Conservation (phyloP, 2,113 vertebrate species). For the Eretmochelys imbricata region DNA sequence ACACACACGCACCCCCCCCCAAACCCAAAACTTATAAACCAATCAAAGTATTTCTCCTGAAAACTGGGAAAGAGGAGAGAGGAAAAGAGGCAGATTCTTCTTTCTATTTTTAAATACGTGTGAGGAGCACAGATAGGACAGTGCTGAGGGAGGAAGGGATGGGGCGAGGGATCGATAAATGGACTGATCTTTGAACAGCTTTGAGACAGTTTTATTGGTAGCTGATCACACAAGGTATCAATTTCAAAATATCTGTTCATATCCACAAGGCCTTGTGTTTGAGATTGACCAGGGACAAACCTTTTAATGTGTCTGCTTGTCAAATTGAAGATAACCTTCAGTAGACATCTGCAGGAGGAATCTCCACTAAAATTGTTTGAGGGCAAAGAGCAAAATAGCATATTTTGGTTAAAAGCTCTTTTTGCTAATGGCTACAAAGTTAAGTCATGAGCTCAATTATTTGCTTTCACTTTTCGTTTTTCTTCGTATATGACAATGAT, state of each 20-base stretch:
- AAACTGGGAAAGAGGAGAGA: not conserved
- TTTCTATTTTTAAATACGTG: not conserved
- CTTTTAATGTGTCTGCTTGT: not conserved
- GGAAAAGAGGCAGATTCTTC: not conserved
- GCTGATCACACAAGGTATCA: not conserved
- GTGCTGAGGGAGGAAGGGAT: not conserved
- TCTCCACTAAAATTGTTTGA: conserved; percentile 11
- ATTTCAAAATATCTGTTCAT: not conserved
- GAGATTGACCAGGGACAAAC: not conserved
- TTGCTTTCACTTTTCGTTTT: conserved; percentile 26
- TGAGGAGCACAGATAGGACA: not conserved
- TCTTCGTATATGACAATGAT: conserved; percentile 15
- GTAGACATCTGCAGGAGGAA: conserved; percentile 27
- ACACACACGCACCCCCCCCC: not conserved
- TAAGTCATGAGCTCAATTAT: conserved; percentile 27
- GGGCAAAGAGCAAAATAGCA: not conserved
- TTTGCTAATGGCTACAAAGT: conserved; percentile 39
- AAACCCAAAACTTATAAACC: rapidly evolving
- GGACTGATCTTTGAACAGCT: not conserved
- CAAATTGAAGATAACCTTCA: conserved; percentile 19
- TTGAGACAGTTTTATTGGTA: not conserved
- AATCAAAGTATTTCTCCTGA: not conserved
- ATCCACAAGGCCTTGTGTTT: not conserved
- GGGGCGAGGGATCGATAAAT: not conserved
- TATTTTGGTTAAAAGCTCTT: conserved; percentile 42